phyloP scores from a whole-genome alignment of 2,797 vertebrate genomes.

The Dallia pectoralis region DNA sequence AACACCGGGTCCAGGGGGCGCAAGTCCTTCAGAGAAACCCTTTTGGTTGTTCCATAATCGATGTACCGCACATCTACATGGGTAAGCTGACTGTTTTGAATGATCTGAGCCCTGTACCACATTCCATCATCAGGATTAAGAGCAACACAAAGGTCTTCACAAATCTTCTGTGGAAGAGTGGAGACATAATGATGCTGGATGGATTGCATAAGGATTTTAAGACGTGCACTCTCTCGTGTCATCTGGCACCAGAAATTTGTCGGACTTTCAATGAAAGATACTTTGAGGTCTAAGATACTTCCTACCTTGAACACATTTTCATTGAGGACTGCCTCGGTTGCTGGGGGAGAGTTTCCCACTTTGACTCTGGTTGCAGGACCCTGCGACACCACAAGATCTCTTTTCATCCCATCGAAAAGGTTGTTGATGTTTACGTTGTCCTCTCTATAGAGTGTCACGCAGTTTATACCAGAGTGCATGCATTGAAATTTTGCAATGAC shows the following conservation, averaged over 20 bases:
- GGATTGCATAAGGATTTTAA: conserved; percentile 73
- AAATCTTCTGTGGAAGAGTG: conserved; percentile 44
- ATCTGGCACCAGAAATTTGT: conserved; percentile 85
- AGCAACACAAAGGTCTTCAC: conserved; percentile 68
- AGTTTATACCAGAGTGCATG: conserved; percentile 72
- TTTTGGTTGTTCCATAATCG: conserved; percentile 79
- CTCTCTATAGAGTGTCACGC: conserved; percentile 72
- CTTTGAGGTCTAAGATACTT: conserved; percentile 70
- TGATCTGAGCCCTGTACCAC: conserved; percentile 78
- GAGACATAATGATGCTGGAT: conserved; percentile 75
- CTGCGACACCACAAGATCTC: conserved; percentile 16
- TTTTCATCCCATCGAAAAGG: conserved; percentile 64
- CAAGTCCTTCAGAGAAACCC: conserved; percentile 61
- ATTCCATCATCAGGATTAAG: conserved; percentile 59
- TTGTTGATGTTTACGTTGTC: conserved; percentile 72
- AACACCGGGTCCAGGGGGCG: conserved; percentile 64
- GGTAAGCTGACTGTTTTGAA: conserved; percentile 36
- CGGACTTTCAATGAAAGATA: conserved; percentile 75
- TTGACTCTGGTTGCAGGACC: background rate
- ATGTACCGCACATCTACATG: conserved; percentile 77
- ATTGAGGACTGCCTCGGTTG: conserved; percentile 33
- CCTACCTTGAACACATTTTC: conserved; percentile 69
- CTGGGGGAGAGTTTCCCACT: conserved; percentile 23
- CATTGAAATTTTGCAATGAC: conserved; percentile 74
- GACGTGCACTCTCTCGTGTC: conserved; percentile 49